Evolutionary conservation across 2,888 invertebrate species (phyloP).

Genomic region (Ophioninae sp.): DNA sequence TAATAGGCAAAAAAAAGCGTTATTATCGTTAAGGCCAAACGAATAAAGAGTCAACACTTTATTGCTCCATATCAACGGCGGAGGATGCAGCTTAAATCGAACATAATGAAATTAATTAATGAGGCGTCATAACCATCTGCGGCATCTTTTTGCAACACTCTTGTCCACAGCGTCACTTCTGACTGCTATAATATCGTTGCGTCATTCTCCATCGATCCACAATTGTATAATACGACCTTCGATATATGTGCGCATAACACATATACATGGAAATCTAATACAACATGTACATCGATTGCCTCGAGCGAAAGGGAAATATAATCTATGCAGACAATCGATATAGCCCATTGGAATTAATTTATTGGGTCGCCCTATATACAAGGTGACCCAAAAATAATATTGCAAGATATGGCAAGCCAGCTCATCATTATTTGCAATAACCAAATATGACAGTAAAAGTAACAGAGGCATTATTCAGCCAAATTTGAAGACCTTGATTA

Average conservation of each 20-base stretch:
- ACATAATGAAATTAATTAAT: constrained; percentile 19
- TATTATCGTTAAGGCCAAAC: not conserved
- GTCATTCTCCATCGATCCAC: constrained; percentile 2
- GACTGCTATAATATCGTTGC: not conserved
- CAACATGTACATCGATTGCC: constrained; percentile 2
- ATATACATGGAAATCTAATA: not conserved
- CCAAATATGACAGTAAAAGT: no score
- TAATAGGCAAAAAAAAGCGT: constrained; percentile 2
- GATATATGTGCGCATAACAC: not conserved
- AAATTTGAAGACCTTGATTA: no score
- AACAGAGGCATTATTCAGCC: no score
- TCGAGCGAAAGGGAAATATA: not conserved
- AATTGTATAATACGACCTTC: not conserved
- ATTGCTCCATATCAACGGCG: not conserved
- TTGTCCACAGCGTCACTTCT: not conserved
- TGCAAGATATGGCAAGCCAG: no score
- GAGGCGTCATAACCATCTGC: constrained; percentile 17
- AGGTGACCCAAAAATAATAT: no score
- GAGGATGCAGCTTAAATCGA: not conserved
- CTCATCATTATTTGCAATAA: no score
- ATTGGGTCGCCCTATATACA: not conserved
- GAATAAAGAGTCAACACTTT: not conserved
- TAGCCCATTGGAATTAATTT: constrained; percentile 1
- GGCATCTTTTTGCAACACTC: constrained; percentile 14
- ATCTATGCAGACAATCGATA: constrained; percentile 7